phyloP scores from a whole-genome alignment of 2,113 vertebrate species.

The Gymnorhina tibicen region DNA sequence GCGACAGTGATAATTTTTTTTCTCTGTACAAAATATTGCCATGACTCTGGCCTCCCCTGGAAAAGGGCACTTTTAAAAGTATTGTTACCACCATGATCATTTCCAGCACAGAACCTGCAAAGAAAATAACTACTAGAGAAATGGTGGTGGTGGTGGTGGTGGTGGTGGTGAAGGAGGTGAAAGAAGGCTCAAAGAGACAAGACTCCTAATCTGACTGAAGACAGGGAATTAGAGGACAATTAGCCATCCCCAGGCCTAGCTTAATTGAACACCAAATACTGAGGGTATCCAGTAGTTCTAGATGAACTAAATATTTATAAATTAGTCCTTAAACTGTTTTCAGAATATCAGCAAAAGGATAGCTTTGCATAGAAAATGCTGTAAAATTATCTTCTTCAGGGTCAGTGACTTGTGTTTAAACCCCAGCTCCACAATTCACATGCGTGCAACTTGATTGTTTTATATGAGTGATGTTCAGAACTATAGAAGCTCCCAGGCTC shows the following conservation, averaged over 20 bases:
- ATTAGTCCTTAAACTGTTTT: not conserved
- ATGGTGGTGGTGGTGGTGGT: not conserved
- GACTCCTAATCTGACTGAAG: not conserved
- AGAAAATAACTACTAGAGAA: not conserved
- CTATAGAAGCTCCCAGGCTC: not conserved
- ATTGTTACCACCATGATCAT: rapidly evolving
- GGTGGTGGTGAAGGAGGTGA: not conserved
- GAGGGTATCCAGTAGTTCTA: not conserved
- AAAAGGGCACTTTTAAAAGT: not conserved
- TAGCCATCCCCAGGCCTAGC: not conserved
- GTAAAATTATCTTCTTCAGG: not conserved
- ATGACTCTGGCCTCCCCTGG: not conserved
- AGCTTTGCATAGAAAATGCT: not conserved
- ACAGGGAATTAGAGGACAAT: not conserved
- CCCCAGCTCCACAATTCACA: not conserved
- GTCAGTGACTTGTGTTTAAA: not conserved
- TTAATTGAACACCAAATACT: not conserved
- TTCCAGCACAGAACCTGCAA: not conserved
- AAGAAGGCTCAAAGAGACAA: not conserved
- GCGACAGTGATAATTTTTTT: not conserved
- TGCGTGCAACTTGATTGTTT: not conserved
- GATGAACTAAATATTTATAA: not conserved
- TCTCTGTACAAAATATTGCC: not conserved
- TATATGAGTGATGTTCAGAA: not conserved
- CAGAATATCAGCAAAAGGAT: not conserved